Base-by-base conservation (phyloP, 2,888 invertebrate genomes). In the Tenodera sinensis region DNA sequence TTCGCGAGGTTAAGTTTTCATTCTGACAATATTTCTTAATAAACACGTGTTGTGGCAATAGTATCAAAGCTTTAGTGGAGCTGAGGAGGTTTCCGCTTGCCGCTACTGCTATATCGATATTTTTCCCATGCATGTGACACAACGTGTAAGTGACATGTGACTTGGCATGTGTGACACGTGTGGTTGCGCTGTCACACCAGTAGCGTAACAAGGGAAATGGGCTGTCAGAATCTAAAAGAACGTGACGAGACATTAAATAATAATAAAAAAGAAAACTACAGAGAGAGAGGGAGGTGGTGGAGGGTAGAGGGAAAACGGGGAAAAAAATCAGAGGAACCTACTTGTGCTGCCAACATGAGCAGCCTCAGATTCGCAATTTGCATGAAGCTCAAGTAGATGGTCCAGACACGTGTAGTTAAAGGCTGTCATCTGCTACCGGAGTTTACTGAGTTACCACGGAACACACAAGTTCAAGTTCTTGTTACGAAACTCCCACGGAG, bases 161-260 rank as follows among this genome's bases (percentile, higher is more conserved):
- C 89, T 83, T 89, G 89, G 88, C 85, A 88, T 89, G 90, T 88
- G 83, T 87, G 87, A 82, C 30, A 25, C 71, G 86, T 88, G 89
- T 88, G 89, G 89, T 88, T 85, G 84, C 30, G 83, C 89, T 90
- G 90, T 89, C 90, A 90, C 89, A 88, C 88, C 89, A 54, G 71
- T 88, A 84, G 84, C 81, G 89, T 85, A 90, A 90, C 89, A 83
- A 89, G 90, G 90, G 89, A 90, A 90, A 90, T 90, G 90, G 89
- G 89, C 90, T 90, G 90, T 90, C 90, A 90, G 83, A 89, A 84
- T 90, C 85, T 86, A 87, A 85, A 84, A 89, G 87, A 89, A 90
- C 90, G 90, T 90, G 90, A 90, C 89, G 84, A 87, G 89, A 89
- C 88, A 89, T 88, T 90, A 89, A 89, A 89, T 87, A 90, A 90